Base-by-base conservation (phyloP, 2,888 invertebrate genomes). In the Disparrhopalites patrizii region DNA sequence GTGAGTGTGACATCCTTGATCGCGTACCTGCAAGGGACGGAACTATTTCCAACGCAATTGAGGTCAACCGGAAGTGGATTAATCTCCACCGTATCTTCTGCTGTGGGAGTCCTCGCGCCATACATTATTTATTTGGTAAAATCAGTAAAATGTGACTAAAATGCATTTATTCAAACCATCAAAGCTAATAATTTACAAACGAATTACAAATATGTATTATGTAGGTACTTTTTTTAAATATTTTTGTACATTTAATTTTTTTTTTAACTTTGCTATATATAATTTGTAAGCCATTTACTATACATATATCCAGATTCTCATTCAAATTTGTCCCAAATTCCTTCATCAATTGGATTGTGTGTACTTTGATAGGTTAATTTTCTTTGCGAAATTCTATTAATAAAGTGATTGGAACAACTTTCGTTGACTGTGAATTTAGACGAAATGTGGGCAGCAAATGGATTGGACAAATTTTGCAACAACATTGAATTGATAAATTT, bases 1-100 rank as follows among this genome's bases (percentile, higher is more conserved):
- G 36, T 83, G 63, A 83, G 84, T 3, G 76, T 85, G 20, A 80
- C 83, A 4, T 85, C 84, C 77, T 85, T 85, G 73, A 80, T 83
- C 20, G 82, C 83, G 27, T 83, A 82, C 75, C 78, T 87, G 60
- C 83, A 86, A 69, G 70, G 61, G 4, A 68, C 66, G n/a, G 87
- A 87, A 78, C 80, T 86, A 23, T 87, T 85, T 77, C 87, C 87
- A 15, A 87, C 87, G 0, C 84, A 84, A 72, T 79, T 87, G 31
- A 80, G 87, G 23, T 86, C 86, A 76, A 84, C 86, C 8, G 87
- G 87, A 58, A 82, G 84, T 72, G 83, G 86, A 0, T 76, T 86
- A 62, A 84, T 85, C 33, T 82, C 82, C 64, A 81, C 86, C 36
- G 76, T 83, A 52, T 82, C 83, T 7, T 84, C 83, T 76, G 80